Conservation (phyloP, 1,140 invertebrate species). For the Cepaea nemoralis region DNA sequence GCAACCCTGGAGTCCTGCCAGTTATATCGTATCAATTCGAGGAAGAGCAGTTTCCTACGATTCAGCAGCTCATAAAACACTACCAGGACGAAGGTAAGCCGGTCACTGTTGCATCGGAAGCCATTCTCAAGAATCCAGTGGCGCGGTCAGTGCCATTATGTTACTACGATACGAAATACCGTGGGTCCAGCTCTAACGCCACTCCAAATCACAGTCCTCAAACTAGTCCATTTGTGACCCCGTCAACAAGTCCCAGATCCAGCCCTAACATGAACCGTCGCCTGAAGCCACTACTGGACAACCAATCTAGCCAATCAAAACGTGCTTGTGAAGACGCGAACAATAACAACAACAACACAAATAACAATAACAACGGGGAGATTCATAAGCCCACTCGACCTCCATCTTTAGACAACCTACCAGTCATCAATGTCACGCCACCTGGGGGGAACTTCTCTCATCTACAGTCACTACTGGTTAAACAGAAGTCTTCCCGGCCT, state of each 20-base stretch:
- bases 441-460: too few relatives aligned
- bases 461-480: too few relatives aligned
- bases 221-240: slow-evolving; percentile 52
- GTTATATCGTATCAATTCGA: slow-evolving; percentile 93
- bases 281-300: slow-evolving; percentile 14
- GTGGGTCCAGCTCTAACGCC: slow-evolving; percentile 50
- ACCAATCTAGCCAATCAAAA: slow-evolving; percentile 13
- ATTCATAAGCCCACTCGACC: slow-evolving; percentile 23
- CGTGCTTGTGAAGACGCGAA: background rate
- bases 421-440: slow-evolving; percentile 48
- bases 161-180: slow-evolving; percentile 78
- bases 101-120: slow-evolving; percentile 89
- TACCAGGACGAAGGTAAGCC: slow-evolving; percentile 91
- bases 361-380: background rate
- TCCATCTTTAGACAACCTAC: slow-evolving; percentile 58
- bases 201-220: slow-evolving; percentile 50
- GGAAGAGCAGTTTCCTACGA: slow-evolving; percentile 91
- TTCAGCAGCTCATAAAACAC: slow-evolving; percentile 92
- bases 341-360: background rate
- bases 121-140: slow-evolving; percentile 83
- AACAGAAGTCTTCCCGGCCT: slow-evolving; percentile 67
- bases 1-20: slow-evolving; percentile 78
- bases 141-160: slow-evolving; percentile 80
- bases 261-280: slow-evolving; percentile 52
- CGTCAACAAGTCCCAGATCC: slow-evolving; percentile 44